phyloP scores from a whole-genome alignment of 2,888 invertebrate species.

The Mimumesa dahlbomi region DNA sequence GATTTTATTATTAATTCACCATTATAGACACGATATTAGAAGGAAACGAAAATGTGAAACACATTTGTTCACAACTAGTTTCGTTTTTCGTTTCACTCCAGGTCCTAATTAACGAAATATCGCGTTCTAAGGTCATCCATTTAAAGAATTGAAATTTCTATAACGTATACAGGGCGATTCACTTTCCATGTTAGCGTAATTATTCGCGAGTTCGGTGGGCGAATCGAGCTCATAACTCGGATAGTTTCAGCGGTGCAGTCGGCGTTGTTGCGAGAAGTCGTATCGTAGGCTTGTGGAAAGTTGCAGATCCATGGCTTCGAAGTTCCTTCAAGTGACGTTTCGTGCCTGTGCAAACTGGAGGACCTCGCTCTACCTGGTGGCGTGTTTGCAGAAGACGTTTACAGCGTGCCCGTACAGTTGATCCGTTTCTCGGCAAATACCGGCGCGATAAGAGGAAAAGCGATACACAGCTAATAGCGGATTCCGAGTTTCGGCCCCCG shows the following conservation, averaged over 20 bases:
- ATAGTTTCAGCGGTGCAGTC: constrained; percentile 52
- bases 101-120: too few relatives aligned
- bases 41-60: too few relatives aligned
- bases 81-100: too few relatives aligned
- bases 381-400: constrained; percentile 65
- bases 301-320: constrained; percentile 63
- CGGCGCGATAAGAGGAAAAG: constrained; percentile 54
- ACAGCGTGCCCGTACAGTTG: constrained; percentile 53
- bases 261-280: constrained; percentile 43
- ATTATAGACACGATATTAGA: too few relatives aligned
- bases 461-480: constrained; percentile 59
- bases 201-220: too few relatives aligned
- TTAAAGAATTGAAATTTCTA: too few relatives aligned
- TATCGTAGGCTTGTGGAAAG: constrained; percentile 55
- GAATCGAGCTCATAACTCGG: constrained; percentile 55
- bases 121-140: too few relatives aligned
- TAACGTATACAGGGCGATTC: too few relatives aligned
- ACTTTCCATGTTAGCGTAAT: too few relatives aligned
- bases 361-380: constrained; percentile 42
- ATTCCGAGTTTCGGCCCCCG: constrained; percentile 48
- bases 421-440: constrained; percentile 65
- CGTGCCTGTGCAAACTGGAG: constrained; percentile 50
- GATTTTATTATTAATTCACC: too few relatives aligned
- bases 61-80: too few relatives aligned
- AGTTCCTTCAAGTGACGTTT: constrained; percentile 57